Evolutionary conservation across 2,113 vertebrate species (phyloP).

Genomic region (Hydrolagus affinis): DNA sequence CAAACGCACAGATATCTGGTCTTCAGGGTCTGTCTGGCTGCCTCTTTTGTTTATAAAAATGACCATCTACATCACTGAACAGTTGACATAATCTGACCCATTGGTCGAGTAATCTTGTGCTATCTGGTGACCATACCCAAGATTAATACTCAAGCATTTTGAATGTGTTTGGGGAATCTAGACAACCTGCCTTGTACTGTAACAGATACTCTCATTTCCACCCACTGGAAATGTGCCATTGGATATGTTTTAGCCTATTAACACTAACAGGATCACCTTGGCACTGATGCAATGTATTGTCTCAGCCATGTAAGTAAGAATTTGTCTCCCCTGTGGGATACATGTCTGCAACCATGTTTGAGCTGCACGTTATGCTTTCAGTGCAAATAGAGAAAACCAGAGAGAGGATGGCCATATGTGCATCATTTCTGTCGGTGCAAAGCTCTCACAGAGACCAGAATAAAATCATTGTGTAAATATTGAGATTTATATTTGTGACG

Average conservation of each 20-base stretch:
- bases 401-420: not conserved
- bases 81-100: not conserved
- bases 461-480: not conserved
- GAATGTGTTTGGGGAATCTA: not conserved
- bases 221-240: not conserved
- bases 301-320: not conserved
- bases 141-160: not conserved
- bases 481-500: not conserved
- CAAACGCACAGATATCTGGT: not conserved
- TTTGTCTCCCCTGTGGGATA: not conserved
- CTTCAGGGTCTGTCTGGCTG: too few species aligned
- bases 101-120: not conserved
- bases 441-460: not conserved
- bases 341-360: not conserved
- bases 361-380: not conserved
- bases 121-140: not conserved
- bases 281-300: not conserved
- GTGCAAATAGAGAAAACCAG: not conserved
- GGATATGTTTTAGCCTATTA: not conserved
- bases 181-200: not conserved
- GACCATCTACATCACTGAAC: not conserved
- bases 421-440: not conserved
- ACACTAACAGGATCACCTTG: not conserved
- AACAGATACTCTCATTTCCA: not conserved
- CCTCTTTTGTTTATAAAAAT: not conserved